Base-by-base conservation (phyloP, 2,888 invertebrate genomes). In the Dolichopus griseipennis region DNA sequence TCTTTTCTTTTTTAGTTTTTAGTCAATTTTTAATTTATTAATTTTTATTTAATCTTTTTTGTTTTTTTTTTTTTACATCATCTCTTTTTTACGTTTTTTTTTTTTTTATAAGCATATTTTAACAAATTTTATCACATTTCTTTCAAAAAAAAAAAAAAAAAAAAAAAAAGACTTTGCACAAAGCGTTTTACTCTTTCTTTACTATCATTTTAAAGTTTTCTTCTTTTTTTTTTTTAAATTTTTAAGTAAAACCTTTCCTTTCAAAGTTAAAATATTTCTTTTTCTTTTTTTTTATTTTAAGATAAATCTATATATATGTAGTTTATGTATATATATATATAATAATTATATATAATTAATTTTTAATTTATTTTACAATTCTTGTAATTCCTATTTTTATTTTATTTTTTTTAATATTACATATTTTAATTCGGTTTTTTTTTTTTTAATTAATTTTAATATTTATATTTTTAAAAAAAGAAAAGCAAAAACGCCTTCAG, bases 121-220 rank as follows among this genome's bases (percentile, higher is more conserved):
- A 52, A 52, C 52, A 52, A 52, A 52, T 52, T 52, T 52, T 52
- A 52, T 52, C 52, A 52, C 52, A 52, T 52, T 52, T 52, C 52
- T 52, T 52, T 52, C 52, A 52, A n/a, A 52, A 18, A 52, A 52
- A 27, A 27, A 27, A 52, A 18, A 52, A 52, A 27, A 27, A 27
- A 27, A 27, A 27, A 27, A 52, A 52, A 52, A 15, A 52, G 52
- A 52, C 52, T 52, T 52, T 52, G 52, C 52, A 12, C 52, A 52
- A 52, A 52, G 15, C n/a, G 52, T 52, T 52, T 52, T 52, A 52
- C 52, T 52, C 9, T n/a, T 2, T n/a, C n/a, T n/a, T n/a, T n/a
- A n/a, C n/a, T n/a, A n/a, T n/a, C n/a, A n/a, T n/a, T n/a, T n/a
- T n/a, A n/a, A n/a, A n/a, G n/a, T 37, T 37, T 15, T 18, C 3